Percentiles rank a stretch among this genome's conserved stretches.
phyloP scores from a whole-genome alignment of 2,888 invertebrate genomes.

The Sthenelais limicola region DNA sequence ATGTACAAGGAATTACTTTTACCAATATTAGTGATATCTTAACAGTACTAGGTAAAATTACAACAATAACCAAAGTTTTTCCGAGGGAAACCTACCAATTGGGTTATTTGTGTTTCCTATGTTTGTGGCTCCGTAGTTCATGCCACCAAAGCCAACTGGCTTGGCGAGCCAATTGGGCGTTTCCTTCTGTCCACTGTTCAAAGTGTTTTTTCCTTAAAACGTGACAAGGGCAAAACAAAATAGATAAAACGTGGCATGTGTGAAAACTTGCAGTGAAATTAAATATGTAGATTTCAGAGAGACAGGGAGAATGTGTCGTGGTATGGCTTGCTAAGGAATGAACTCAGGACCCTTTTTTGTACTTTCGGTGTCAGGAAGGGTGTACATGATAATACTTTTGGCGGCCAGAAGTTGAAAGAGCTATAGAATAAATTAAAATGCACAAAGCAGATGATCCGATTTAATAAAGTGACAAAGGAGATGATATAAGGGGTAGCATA shows the following conservation, averaged over 20 bases:
- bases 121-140: slow-evolving; percentile 52
- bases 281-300: too few relatives aligned
- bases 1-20: too few relatives aligned
- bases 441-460: too few relatives aligned
- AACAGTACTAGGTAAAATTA: too few relatives aligned
- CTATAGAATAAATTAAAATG: too few relatives aligned
- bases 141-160: slow-evolving; percentile 32
- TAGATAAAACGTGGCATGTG: not conserved
- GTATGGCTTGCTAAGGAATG: not conserved
- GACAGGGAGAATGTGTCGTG: too few relatives aligned
- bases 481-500: too few relatives aligned
- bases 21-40: too few relatives aligned
- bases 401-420: too few relatives aligned
- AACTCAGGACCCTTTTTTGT: not conserved
- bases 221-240: not conserved
- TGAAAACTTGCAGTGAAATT: not conserved
- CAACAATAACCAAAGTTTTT: too few relatives aligned
- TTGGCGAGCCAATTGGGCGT: slow-evolving; percentile 20
- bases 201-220: slow-evolving; percentile 42
- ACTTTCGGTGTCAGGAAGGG: not conserved
- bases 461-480: too few relatives aligned
- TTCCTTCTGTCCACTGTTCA: slow-evolving; percentile 45
- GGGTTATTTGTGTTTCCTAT: slow-evolving; percentile 44
- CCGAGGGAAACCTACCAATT: not conserved
- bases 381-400: too few relatives aligned